A percentile compares a stretch with the other conserved stretches of the same genome.
Conservation (phyloP, 2,113 vertebrate genomes). For the Crotalus horridus region DNA sequence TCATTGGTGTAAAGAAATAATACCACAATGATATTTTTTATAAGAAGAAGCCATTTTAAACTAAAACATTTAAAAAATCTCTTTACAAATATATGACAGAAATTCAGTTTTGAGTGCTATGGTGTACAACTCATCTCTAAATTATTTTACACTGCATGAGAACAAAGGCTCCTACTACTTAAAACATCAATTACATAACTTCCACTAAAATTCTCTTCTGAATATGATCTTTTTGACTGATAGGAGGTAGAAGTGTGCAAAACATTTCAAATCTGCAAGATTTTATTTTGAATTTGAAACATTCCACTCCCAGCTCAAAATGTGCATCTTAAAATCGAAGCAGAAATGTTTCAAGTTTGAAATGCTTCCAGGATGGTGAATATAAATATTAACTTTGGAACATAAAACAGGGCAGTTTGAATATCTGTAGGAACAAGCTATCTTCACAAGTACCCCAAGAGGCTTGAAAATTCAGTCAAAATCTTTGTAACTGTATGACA, state of each 20-base stretch:
- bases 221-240: not conserved
- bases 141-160: not conserved
- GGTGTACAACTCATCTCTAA: not conserved
- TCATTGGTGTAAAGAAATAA: not conserved
- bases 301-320: not conserved
- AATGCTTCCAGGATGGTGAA: not conserved
- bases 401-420: not conserved
- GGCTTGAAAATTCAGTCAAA: not conserved
- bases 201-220: not conserved
- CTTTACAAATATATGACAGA: not conserved
- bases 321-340: not conserved
- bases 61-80: slow-evolving; percentile 16
- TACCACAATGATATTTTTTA: slow-evolving; percentile 5
- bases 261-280: not conserved
- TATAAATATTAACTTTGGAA: not conserved
- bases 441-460: not conserved
- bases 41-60: not conserved
- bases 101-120: not conserved
- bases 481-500: not conserved
- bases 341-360: not conserved
- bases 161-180: not conserved
- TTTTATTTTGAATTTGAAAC: not conserved
- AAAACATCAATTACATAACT: not conserved
- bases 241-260: not conserved
- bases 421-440: not conserved